These are phyloP conservation scores for Xiphydria camelus DNA, from an alignment of 2,888 invertebrate genomes.

Conservation along the genomic window DNA sequence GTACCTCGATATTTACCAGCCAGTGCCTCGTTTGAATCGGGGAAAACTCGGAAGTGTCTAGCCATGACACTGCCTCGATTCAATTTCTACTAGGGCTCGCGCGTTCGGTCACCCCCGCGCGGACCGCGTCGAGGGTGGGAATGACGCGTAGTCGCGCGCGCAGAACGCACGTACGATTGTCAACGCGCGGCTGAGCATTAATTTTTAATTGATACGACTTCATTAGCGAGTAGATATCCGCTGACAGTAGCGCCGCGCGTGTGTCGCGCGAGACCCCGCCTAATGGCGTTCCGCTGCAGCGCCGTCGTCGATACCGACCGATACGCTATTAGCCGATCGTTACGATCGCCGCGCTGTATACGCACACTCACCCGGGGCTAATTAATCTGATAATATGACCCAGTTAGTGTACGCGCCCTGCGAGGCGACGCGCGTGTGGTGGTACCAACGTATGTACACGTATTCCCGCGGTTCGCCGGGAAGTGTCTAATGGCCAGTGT, in stretches of 20 bases:
- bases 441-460: not conserved
- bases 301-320: slow-evolving; percentile 14
- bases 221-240: slow-evolving; percentile 34
- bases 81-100: too few species aligned
- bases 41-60: too few species aligned
- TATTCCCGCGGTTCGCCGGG: not conserved
- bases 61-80: too few species aligned
- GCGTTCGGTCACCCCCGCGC: too few species aligned
- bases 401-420: slow-evolving; percentile 18
- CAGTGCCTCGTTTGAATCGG: too few species aligned
- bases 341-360: slow-evolving; percentile 23
- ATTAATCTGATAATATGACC: slow-evolving; percentile 43
- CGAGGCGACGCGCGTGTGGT: not conserved
- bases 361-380: slow-evolving; percentile 32
- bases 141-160: not conserved
- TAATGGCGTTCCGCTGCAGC: slow-evolving; percentile 17
- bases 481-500: not conserved
- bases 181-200: slow-evolving; percentile 20
- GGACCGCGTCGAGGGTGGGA: too few species aligned
- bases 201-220: slow-evolving; percentile 45
- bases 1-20: too few species aligned
- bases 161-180: slow-evolving; percentile 2
- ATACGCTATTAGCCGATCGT: slow-evolving; percentile 26
- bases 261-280: slow-evolving; percentile 18
- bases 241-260: slow-evolving; percentile 24